Evolutionary conservation across 2,888 invertebrate genomes (phyloP), one percentile per base, ranked within the genome.

Genomic region (Diaphora mendica): DNA sequence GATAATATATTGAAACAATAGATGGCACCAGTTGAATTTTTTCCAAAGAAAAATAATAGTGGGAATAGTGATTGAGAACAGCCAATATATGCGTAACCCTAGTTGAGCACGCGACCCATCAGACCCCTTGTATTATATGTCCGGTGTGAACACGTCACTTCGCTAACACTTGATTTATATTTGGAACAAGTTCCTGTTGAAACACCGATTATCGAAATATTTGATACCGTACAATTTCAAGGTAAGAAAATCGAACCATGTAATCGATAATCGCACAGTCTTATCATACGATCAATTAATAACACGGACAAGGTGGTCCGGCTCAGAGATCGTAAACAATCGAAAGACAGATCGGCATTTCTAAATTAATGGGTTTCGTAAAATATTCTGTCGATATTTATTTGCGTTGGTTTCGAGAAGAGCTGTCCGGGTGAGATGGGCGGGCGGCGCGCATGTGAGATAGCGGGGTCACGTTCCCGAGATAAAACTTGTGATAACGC

Each of bases 381-480:
- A 87, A 88, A 86, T 83, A 85, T 82, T 86, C 84, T 83, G 64
- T 75, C 39, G 85, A 82, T 84, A 84, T 84, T 86, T 91, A 91
- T 92, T 92, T 91, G 88, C 89, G 87, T 89, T 87, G 80, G 79
- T 75, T 81, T 84, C 82, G 83, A 86, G 85, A 85, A 86, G 88
- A 89, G 86, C 82, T 84, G 85, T 86, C 84, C 83, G 84, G 87
- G 90, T 88, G 89, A 90, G 93, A 93, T 93, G 94, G 93, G 93
- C 92, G 93, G 94, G 93, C 92, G 92, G 91, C 83, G 89, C 77
- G 87, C 86, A 74, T 87, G 82, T 87, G 71, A 83, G 95, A 95
- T 94, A 95, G 91, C 82, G 90, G 91, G 95, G 95, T 95, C 95
- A 94, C 94, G 94, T 94, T 93, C 92, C 87, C 82, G 78, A 92